Conservation (phyloP, 2,797 vertebrate species). For the Liasis olivaceus region DNA sequence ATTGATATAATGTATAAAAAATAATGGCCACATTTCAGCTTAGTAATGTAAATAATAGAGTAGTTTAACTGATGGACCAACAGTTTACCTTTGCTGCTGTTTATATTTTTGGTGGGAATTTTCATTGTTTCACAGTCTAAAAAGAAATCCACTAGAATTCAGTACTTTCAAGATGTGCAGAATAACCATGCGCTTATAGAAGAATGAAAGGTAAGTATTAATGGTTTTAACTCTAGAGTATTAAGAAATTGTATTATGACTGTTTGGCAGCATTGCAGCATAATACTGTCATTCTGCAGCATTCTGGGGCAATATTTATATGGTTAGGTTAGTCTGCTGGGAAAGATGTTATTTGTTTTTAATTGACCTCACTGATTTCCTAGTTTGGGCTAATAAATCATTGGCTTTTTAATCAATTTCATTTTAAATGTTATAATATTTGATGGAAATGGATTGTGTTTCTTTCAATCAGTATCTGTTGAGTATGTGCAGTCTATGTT, state of each 20-base stretch:
- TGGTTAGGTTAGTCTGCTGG: background rate
- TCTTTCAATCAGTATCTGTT: background rate
- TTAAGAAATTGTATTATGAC: background rate
- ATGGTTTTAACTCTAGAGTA: background rate
- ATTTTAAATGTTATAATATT: background rate
- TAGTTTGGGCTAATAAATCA: background rate
- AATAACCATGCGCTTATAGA: background rate
- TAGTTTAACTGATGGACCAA: background rate
- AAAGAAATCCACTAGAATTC: background rate
- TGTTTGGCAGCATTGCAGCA: fast-evolving
- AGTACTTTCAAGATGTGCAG: background rate
- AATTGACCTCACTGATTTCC: background rate
- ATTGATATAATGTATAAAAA: background rate
- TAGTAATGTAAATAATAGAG: background rate
- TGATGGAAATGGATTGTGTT: background rate
- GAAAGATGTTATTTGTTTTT: background rate
- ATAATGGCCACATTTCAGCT: background rate
- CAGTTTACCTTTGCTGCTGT: background rate
- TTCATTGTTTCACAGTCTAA: background rate
- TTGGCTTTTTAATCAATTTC: background rate
- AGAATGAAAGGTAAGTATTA: background rate
- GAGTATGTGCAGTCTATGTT: background rate
- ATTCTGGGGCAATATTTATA: background rate
- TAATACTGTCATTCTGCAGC: background rate
- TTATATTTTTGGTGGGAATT: background rate